Percentiles rank a stretch among this genome's conserved stretches.
These are phyloP conservation scores for Hephaestus fuliginosus DNA, from an alignment of 2,797 vertebrate species.

Conservation along the genomic window DNA sequence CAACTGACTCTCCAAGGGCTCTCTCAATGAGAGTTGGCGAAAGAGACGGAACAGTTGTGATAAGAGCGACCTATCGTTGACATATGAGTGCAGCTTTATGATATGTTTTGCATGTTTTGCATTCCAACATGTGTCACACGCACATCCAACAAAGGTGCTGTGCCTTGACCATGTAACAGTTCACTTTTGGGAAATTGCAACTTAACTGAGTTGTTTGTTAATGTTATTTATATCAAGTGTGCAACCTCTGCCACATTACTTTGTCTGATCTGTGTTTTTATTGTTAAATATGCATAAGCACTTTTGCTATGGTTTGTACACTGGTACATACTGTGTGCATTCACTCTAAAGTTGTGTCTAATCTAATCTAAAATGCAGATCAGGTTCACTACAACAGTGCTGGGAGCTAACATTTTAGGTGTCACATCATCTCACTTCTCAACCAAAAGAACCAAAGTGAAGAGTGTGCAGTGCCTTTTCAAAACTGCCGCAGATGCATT, in stretches of 20 bases:
- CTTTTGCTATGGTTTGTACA: neutral
- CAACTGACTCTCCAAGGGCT: neutral
- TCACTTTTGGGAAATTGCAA: neutral
- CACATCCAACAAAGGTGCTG: neutral
- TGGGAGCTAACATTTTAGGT: neutral
- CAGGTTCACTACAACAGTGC: neutral
- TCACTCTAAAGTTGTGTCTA: neutral
- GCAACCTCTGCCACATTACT: neutral
- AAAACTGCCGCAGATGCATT: neutral
- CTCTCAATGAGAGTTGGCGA: neutral
- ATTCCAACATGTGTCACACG: neutral
- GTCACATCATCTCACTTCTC: neutral
- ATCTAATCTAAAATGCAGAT: neutral
- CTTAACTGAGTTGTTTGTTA: neutral
- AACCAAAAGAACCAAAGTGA: neutral
- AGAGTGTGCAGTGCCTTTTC: no score
- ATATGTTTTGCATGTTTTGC: neutral
- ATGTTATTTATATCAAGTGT: neutral
- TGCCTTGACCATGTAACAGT: neutral
- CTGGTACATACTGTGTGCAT: neutral
- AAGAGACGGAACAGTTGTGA: neutral
- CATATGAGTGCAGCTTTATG: neutral
- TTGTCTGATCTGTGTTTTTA: neutral
- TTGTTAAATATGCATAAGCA: neutral
- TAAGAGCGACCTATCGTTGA: neutral